Evolutionary conservation across 2,797 vertebrate species (phyloP), one percentile per base, ranked within the genome.

Genomic region (Xerus rutilus): DNA sequence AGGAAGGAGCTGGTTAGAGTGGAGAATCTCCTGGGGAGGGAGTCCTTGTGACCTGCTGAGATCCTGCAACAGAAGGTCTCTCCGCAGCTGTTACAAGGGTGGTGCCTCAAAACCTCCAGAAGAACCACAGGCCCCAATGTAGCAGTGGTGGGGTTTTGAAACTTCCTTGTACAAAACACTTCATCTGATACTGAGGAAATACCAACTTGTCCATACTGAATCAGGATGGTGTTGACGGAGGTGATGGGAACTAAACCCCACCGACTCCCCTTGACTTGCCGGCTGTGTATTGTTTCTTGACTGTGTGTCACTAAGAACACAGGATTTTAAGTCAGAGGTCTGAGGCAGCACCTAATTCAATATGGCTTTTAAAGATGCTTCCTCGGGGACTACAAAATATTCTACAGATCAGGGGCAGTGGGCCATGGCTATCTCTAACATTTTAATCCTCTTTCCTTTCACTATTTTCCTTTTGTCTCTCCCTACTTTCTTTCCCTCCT

Each of bases 221-320:
- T 0, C 15, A 0, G 18, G 67, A 11, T 0, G 0, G 9, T 47
- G 21, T 3, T 52, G 28, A 57, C 5, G 12, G 64, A 81, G 78
- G 13, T 0, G 9, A 64, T 1, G 57, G 35, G 14, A 52, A 59
- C 12, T 17, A 6, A 86, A 57, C 67, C 47, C 18, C 49, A 11
- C 0, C 1, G 69, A 1, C 45, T 15, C 18, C 28, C 49, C n/a
- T 35, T 39, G 7, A 73, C 47, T 32, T 47, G 15, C 65, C 43
- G 43, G 20, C n/a, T 69, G 23, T 18, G 1, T 18, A 7, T 17
- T 65, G 54, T 88, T 79, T 95, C 77, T 92, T 47, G 79, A 49
- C 83, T 52, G 13, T 8, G 17, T 21, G 32, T 84, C 91, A 52
- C n/a, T 39, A 35, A 20, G 67, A 52, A 78, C 30, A 10, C 10